These are phyloP conservation scores for Oscheius sp. DNA, from an alignment of 2,888 invertebrate species.

Conservation along the genomic window DNA sequence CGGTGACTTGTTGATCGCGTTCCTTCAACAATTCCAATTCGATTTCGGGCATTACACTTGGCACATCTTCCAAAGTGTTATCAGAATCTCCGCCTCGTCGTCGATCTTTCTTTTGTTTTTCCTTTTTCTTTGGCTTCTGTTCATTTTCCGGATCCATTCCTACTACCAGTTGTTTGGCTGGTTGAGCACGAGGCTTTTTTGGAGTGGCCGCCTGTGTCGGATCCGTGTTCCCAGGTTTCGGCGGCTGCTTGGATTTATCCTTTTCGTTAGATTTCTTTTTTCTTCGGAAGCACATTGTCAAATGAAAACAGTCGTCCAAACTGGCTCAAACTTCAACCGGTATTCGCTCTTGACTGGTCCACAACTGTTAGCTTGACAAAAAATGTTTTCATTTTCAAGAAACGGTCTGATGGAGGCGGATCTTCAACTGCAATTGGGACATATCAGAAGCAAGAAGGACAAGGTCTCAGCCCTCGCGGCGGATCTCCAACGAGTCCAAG, in stretches of 20 bases:
- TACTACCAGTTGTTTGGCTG: neutral
- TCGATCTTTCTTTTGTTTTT: neutral
- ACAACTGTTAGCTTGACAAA: neutral
- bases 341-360: too few relatives aligned
- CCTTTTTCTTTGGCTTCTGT: neutral
- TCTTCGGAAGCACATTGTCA: conserved; percentile 11
- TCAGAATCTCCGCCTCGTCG: conserved; percentile 10
- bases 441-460: conserved; percentile 11
- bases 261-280: conserved; percentile 1
- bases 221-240: conserved; percentile 26
- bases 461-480: conserved; percentile 8
- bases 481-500: neutral
- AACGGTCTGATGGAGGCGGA: neutral
- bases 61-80: conserved; percentile 22
- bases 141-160: neutral
- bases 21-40: conserved; percentile 27
- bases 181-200: neutral
- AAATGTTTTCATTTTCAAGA: neutral
- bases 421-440: conserved; percentile 12
- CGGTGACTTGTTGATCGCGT: conserved; percentile 26
- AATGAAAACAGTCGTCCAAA: neutral
- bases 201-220: conserved; percentile 15
- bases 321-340: neutral
- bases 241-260: neutral
- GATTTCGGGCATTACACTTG: conserved; percentile 23